phyloP scores from a whole-genome alignment of 2,888 invertebrate species.

The Therioaphis trifolii region DNA sequence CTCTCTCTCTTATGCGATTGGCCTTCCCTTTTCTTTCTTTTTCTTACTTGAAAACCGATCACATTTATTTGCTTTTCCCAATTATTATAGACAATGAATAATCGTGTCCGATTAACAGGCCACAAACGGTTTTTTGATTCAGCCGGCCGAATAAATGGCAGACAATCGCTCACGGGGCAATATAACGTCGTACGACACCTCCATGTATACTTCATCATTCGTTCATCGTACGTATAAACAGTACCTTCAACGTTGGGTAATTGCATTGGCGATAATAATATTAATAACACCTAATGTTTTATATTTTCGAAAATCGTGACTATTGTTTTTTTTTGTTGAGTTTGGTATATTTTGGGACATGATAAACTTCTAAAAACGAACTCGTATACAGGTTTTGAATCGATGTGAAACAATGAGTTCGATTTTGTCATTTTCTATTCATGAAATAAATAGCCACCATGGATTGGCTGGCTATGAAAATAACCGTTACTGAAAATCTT shows the following conservation, averaged over 20 bases:
- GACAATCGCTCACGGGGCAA: slow-evolving; percentile 56
- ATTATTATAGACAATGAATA: slow-evolving; percentile 65
- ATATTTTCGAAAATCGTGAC: slow-evolving; percentile 58
- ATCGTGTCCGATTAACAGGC: slow-evolving; percentile 64
- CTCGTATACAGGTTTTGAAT: neutral
- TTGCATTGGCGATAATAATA: slow-evolving; percentile 44
- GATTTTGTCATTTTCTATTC: neutral
- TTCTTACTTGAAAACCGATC: slow-evolving; percentile 62
- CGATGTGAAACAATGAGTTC: neutral
- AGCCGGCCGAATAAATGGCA: slow-evolving; percentile 56
- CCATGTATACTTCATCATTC: slow-evolving; percentile 36
- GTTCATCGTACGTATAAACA: slow-evolving; percentile 17
- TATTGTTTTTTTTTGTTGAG: slow-evolving; percentile 43
- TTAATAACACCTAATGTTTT: slow-evolving; percentile 41
- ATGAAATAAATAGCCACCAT: no score
- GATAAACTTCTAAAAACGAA: neutral
- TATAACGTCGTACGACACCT: slow-evolving; percentile 58
- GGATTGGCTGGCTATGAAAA: no score
- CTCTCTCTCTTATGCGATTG: neutral
- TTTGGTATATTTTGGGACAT: neutral
- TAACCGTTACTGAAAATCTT: no score
- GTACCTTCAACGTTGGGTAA: slow-evolving; percentile 33
- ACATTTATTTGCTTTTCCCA: slow-evolving; percentile 65
- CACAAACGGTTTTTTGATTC: slow-evolving; percentile 57
- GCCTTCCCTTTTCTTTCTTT: neutral